These are phyloP conservation scores for Rhyacichthys aspro DNA, from an alignment of 2,797 vertebrate species.

Conservation along the genomic window DNA sequence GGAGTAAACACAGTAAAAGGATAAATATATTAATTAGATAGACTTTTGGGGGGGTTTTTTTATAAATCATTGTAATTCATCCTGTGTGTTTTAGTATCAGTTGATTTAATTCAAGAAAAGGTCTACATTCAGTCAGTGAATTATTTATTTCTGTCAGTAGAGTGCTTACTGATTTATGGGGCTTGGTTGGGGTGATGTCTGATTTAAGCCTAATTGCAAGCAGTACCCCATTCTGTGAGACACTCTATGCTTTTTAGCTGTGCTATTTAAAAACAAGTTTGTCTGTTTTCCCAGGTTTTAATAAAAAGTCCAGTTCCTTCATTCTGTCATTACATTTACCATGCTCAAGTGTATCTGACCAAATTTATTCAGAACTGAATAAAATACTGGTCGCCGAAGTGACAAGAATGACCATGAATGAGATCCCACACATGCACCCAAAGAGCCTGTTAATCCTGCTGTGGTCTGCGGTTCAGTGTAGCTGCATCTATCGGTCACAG, in stretches of 20 bases:
- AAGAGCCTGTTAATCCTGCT: constrained; percentile 57
- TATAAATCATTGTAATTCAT: constrained; percentile 17
- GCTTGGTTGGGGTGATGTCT: constrained; percentile 6
- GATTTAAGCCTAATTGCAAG: constrained; percentile 4
- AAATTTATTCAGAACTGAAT: not conserved
- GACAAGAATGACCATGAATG: not conserved
- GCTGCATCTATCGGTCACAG: constrained; percentile 69
- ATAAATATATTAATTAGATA: not conserved
- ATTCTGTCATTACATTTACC: not conserved
- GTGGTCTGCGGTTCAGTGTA: constrained; percentile 53
- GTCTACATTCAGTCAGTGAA: constrained; percentile 4
- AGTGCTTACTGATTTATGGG: constrained; percentile 24
- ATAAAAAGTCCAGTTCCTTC: constrained; percentile 1
- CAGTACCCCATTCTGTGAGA: not conserved
- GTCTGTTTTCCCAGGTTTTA: constrained; percentile 2
- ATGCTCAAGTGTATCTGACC: not conserved
- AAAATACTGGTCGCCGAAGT: constrained; percentile 4
- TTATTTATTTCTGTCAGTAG: constrained; percentile 5
- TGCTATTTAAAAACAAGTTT: constrained; percentile 15
- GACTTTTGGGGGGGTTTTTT: no score
- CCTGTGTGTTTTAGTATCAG: not conserved
- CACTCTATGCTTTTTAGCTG: constrained; percentile 1
- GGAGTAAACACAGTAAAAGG: constrained; percentile 39
- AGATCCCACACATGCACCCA: constrained; percentile 23
- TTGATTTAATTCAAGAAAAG: not conserved